Conservation (phyloP, 2,888 invertebrate genomes). For the Callimorpha dominula region DNA sequence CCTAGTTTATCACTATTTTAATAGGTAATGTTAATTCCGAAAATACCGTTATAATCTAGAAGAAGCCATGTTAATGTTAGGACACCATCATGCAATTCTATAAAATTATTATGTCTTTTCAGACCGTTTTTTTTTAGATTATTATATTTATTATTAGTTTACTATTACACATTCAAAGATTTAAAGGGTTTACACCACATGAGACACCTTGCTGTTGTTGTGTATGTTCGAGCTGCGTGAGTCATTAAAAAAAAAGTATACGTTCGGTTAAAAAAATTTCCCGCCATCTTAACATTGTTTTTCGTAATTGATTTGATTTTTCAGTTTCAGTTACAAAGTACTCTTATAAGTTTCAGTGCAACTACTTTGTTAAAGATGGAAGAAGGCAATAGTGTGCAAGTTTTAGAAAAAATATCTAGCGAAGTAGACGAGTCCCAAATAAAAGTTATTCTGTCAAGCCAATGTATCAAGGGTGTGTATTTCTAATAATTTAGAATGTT, state of each 20-base stretch:
- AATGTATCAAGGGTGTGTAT: constrained; percentile 74
- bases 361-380: constrained; percentile 57
- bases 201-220: neutral
- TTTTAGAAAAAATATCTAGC: constrained; percentile 65
- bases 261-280: neutral
- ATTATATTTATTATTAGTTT: neutral
- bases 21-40: too few relatives aligned
- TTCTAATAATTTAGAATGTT: neutral
- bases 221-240: neutral
- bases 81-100: too few relatives aligned
- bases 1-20: too few relatives aligned
- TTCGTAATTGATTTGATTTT: neutral
- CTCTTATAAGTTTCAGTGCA: neutral
- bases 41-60: too few relatives aligned
- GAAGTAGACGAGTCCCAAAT: constrained; percentile 73
- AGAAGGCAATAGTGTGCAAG: constrained; percentile 63
- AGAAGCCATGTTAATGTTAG: too few relatives aligned
- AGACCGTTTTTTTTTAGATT: neutral
- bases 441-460: constrained; percentile 67
- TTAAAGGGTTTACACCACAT: neutral
- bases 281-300: neutral
- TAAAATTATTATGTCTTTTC: too few relatives aligned
- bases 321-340: too few relatives aligned
- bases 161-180: neutral
- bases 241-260: neutral